Evolutionary conservation across 2,113 vertebrate species (phyloP).

Genomic region (Ophthalmotilapia sp.): DNA sequence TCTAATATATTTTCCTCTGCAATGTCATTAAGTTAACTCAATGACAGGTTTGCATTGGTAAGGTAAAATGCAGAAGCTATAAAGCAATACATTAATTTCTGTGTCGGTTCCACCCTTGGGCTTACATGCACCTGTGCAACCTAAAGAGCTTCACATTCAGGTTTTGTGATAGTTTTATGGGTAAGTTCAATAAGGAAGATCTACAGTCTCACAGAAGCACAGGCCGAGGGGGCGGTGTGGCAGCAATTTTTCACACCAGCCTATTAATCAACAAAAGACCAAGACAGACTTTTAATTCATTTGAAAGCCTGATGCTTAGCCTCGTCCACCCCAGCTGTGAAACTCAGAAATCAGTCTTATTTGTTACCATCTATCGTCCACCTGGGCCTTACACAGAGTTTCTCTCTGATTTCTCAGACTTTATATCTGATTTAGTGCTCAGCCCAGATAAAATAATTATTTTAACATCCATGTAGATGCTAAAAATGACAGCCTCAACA

Average conservation of each 20-base stretch:
- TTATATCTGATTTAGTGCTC: fast-evolving
- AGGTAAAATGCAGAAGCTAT: background rate
- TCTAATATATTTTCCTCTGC: constrained; percentile 5
- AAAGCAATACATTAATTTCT: background rate
- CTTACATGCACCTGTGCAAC: background rate
- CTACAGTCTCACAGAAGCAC: background rate
- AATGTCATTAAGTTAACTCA: constrained; percentile 15
- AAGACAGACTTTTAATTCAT: fast-evolving
- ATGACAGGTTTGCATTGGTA: constrained; percentile 10
- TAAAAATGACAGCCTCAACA: background rate
- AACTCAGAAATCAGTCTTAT: fast-evolving
- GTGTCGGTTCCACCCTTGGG: background rate
- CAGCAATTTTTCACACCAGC: background rate
- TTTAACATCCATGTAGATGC: background rate
- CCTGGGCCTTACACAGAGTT: background rate
- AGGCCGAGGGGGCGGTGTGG: fast-evolving
- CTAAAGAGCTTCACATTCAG: background rate
- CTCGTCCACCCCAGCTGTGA: fast-evolving
- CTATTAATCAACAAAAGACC: background rate
- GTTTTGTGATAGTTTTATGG: background rate
- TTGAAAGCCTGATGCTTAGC: fast-evolving
- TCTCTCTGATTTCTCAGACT: background rate
- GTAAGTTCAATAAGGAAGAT: background rate
- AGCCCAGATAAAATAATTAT: background rate
- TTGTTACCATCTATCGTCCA: background rate